Evolutionary conservation across 2,113 vertebrate genomes (phyloP), one percentile per base, ranked within the genome.

Genomic region (Heterochromis multidens): DNA sequence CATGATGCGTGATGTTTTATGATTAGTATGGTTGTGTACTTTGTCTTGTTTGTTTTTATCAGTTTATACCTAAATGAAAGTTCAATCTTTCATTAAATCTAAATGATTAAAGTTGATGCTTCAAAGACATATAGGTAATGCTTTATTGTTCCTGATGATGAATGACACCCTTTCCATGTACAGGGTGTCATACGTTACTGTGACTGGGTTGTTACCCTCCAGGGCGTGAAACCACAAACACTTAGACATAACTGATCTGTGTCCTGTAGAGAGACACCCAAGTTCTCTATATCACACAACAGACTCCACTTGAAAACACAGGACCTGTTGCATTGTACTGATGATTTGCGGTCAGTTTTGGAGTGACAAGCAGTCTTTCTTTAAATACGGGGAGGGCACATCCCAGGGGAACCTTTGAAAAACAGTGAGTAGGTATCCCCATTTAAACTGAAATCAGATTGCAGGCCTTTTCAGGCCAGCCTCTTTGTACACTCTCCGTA

Each of bases 401-500:
- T 59, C 86, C 90, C 87, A 46, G 57, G 85, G 82, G 87, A 77
- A 63, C 59, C 67, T 84, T 80, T 77, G 85, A 79, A 88, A 85
- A 90, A 86, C 77, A 52, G 79, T 85, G 67, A 80, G 88, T 91
- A 91, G 90, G 92, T 94, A 90, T 93, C 79, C 85, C 87, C 77
- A 59, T 94, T 95, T 92, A 93, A 92, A 89, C 81, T 29, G 23
- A 91, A 93, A 90, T 95, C 88, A 78, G 82, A 93, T 94, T 93
- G 91, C 87, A 92, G 82, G 59, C 43, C 85, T 89, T 93, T 93
- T 94, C 88, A 91, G 79, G 58, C 40, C 72, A 86, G 88, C 76
- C 82, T 90, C 94, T 94, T 96, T 97, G 97, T 96, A 63, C n/a
- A 1, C 85, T 54, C 27, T 83, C 52, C 72, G 43, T 82, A 87